Base-by-base conservation (phyloP, 2,113 vertebrate genomes). In the Patagioenas fasciata region DNA sequence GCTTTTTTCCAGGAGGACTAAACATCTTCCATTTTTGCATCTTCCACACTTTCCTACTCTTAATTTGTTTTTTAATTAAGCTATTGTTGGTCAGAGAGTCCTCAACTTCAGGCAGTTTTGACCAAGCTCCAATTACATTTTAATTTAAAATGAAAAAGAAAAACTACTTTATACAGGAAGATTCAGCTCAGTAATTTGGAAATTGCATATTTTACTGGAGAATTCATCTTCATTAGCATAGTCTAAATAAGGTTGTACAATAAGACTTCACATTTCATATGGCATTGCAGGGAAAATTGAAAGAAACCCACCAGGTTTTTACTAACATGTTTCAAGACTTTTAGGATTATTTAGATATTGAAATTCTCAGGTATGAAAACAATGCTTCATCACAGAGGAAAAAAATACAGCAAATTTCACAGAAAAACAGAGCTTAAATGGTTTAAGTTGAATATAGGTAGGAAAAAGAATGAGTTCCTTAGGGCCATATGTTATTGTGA, bases 91-190 rank as follows among this genome's bases (percentile, higher is more conserved):
- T 26, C 34, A 92, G 15, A 95, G 7, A 77, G 2, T 38, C 28
- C 57, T 88, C 79, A 88, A 87, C 70, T 95, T 91, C 51, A 91
- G 57, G 81, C 31, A 92, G 25, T 42, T 96, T 85, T 94, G 77
- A 94, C 81, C 64, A 95, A 81, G 38, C 11, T 93, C 72, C 72
- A 88, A 93, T 85, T 95, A 73, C 3, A 15, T 82, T 91, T 96
- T 92, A 80, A 95, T 94, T 95, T 80, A 85, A 95, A 44, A 89
- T 70, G 19, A 72, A 71, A 95, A 91, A 96, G 90, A 78, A 97
- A 88, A 67, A 80, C 61, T 75, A 48, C n/a, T 88, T 66, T 38
- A 86, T 70, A 81, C 32, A 57, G 29, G 38, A 81, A 64, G 47
- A 21, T 81, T 91, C 62, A 89, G 61, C 19, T 20, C 47, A n/a